Base-by-base conservation (phyloP, 2,888 invertebrate genomes). In the Neelides folsomi region DNA sequence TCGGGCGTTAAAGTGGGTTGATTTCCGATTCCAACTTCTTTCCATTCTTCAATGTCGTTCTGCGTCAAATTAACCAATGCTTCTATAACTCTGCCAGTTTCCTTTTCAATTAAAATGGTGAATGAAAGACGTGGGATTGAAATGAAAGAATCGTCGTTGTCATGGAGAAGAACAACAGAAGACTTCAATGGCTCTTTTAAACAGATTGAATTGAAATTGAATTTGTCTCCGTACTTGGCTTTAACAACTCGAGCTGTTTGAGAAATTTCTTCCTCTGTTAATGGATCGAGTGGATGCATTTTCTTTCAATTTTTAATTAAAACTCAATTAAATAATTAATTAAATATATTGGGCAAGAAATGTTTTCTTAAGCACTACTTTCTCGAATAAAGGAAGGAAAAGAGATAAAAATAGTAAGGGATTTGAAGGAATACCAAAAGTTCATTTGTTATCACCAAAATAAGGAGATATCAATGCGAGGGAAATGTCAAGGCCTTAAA, bases 1-100 rank as follows among this genome's bases (percentile, higher is more conserved):
- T 63, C 59, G 3, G 59, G 57, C 2, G 54, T 53, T 13, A 60
- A 44, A 13, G 59, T 58, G 2, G 60, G 58, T 40, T 63, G 59
- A 18, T 41, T 44, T 19, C 60, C 60, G 0, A 18, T 39, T 0
- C 41, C 43, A n/a, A 55, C 53, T 27, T 45, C 27, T 13, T 53
- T 47, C 41, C 47, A 49, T 9, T 20, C 45, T 41, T 63, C 60
- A n/a, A 63, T 54, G 13, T 20, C 36, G 4, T 39, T 42, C 34
- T 19, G 35, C 1, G 44, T 53, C 9, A 60, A 42, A 48, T 63
- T 60, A 1, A 59, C 57, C n/a, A 57, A n/a, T 1, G 51, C 57
- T 40, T 60, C 57, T 9, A 43, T 47, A 1, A 59, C 59, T 10
- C 40, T 52, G 2, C 58, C 57, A 9, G 49, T 47, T 8, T 36